Percentiles rank a stretch among this genome's conserved stretches.
Conservation (phyloP, 2,888 invertebrate species). For the Buathra laborator region DNA sequence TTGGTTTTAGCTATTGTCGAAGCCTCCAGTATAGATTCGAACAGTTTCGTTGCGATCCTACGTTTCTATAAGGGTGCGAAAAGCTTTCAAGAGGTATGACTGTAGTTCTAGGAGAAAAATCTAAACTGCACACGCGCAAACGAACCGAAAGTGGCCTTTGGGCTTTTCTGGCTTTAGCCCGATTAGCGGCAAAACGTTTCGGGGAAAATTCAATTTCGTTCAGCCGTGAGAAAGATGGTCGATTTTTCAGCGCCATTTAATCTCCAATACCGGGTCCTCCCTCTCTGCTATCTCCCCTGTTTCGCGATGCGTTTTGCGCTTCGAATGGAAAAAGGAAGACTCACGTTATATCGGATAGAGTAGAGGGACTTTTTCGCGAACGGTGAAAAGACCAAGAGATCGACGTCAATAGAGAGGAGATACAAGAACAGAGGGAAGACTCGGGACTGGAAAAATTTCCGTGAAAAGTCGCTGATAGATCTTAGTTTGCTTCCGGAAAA, state of each 20-base stretch:
- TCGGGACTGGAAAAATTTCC: conserved; percentile 11
- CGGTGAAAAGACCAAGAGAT: neutral
- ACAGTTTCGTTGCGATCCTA: no score
- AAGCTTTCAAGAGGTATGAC: no score
- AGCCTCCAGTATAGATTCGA: neutral
- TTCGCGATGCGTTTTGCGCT: neutral
- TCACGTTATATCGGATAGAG: conserved; percentile 33
- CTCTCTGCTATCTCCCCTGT: neutral
- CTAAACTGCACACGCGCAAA: neutral
- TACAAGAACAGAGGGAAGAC: neutral
- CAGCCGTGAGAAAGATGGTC: conserved; percentile 8
- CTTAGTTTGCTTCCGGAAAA: conserved; percentile 25
- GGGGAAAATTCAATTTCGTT: conserved; percentile 33
- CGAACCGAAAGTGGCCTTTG: neutral
- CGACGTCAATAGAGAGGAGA: neutral
- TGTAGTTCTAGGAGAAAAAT: neutral
- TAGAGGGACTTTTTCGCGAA: conserved; percentile 8
- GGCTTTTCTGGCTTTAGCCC: conserved; percentile 4
- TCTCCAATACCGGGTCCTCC: neutral
- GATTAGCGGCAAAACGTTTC: conserved; percentile 44
- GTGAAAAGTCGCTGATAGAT: conserved; percentile 7
- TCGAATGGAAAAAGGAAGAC: conserved; percentile 29
- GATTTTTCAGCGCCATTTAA: conserved; percentile 37
- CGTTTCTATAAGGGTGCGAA: no score
- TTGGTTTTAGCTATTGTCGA: neutral